Evolutionary conservation across 2,113 vertebrate genomes (phyloP).

Genomic region (Agelaius tricolor): DNA sequence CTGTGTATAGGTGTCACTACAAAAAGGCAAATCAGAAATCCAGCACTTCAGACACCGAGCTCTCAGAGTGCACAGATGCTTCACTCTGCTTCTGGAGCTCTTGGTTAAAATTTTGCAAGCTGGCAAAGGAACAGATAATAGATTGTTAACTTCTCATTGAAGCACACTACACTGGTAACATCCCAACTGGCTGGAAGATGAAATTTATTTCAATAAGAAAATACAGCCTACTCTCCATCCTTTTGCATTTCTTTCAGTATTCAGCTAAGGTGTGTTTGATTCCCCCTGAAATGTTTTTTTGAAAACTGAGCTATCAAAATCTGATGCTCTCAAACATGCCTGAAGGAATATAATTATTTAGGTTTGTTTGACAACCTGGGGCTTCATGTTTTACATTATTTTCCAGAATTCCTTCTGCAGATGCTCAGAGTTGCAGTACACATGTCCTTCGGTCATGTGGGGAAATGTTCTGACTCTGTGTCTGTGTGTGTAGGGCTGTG

Average conservation of each 20-base stretch:
- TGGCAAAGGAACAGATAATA: not conserved
- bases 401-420: not conserved
- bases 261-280: not conserved
- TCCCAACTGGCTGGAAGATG: not conserved
- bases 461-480: not conserved
- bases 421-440: not conserved
- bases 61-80: not conserved
- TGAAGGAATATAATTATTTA: not conserved
- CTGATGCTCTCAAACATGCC: not conserved
- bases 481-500: not conserved
- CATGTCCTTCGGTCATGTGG: fast-evolving
- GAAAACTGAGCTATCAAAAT: not conserved
- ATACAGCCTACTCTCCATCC: not conserved
- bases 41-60: not conserved
- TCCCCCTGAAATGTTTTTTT: not conserved
- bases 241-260: not conserved
- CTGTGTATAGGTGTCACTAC: not conserved
- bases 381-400: not conserved
- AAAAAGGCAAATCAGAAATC: slow-evolving; percentile 1
- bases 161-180: not conserved
- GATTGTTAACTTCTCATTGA: not conserved
- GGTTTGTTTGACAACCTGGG: not conserved
- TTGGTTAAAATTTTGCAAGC: not conserved
- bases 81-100: not conserved
- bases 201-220: slow-evolving; percentile 15